Percentiles rank a stretch among this genome's conserved stretches.
These are phyloP conservation scores for Irena cyanogastra DNA, from an alignment of 2,113 vertebrate genomes.

Conservation along the genomic window DNA sequence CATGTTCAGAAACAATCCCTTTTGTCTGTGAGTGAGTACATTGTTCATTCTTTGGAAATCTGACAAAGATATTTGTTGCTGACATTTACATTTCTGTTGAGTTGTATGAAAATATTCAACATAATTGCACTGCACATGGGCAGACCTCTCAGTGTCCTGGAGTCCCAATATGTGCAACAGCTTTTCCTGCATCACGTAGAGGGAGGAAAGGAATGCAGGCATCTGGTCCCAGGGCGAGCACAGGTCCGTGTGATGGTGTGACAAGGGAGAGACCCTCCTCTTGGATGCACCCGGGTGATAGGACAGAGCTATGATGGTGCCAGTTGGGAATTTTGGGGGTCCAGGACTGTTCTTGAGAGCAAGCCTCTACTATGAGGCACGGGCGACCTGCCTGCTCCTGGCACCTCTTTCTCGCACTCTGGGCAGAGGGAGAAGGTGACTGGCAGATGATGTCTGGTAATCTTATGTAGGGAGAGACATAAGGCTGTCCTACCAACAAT, in stretches of 20 bases:
- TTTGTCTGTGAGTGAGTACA: slow-evolving; percentile 41
- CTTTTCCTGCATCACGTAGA: background rate
- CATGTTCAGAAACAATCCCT: slow-evolving; percentile 39
- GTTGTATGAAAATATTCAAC: slow-evolving; percentile 36
- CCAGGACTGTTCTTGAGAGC: background rate
- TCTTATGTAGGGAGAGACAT: too few species aligned
- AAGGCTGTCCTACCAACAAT: background rate
- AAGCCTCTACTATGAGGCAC: background rate
- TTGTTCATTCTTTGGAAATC: slow-evolving; percentile 57
- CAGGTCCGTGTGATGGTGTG: background rate
- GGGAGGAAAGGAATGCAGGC: background rate
- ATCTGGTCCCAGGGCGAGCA: background rate
- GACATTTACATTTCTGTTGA: slow-evolving; percentile 33
- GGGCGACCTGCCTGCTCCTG: background rate
- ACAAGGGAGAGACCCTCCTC: background rate
- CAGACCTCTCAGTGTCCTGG: background rate
- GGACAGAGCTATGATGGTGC: background rate
- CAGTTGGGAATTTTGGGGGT: background rate
- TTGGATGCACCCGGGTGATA: background rate
- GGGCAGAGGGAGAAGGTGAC: background rate
- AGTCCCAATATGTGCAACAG: background rate
- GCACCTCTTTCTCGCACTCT: background rate
- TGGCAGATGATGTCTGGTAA: background rate
- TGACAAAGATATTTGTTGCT: slow-evolving; percentile 56
- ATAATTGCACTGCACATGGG: background rate